Base-by-base conservation (phyloP, 2,888 invertebrate species). In the Ametastegia equiseti region DNA sequence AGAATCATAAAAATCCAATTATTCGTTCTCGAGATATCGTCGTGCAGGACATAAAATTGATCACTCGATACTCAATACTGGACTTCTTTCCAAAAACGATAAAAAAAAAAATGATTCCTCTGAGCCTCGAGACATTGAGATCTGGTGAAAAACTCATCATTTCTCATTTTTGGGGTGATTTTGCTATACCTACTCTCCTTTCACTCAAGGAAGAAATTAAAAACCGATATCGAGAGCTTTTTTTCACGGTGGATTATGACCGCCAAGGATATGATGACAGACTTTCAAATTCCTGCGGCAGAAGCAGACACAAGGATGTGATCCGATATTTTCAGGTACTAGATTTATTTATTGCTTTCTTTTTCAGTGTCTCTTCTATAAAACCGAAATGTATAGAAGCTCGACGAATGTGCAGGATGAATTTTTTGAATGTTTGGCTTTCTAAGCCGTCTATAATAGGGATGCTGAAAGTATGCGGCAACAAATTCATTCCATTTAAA, bases 241-340 rank as follows among this genome's bases (percentile, higher is more conserved):
- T 9, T 69, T 69, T 30, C 27, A 27, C 69, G 15, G 11, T 57
- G 45, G 6, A 15, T 19, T 4, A 27, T 60, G 13, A 15, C 5
- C 54, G 54, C 4, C 54, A 15, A 54, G 5, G 19, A 13, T 15
- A 39, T 65, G 36, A 15, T 27, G 71, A 71, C 45, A 23, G 71
- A 71, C 45, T 71, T 71, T 47, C 27, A 30, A n/a, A 30, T 47
- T 71, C 30, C 30, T 71, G 27, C 33, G 65, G 13, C 75, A 54
- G 75, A 75, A 75, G 75, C 75, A 30, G 75, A 75, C n/a, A n/a
- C 36, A 54, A 75, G 73, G 75, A 75, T 75, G 75, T 75, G 60
- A 60, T 60, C 27, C 15, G 30, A 60, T 30, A 15, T 5, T 60
- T 60, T 60, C 30, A 30, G 60, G 30, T 15, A 30, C 15, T 13